Evolutionary conservation across 2,888 invertebrate species (phyloP).

Genomic region (Pyrocoelia pectoralis): DNA sequence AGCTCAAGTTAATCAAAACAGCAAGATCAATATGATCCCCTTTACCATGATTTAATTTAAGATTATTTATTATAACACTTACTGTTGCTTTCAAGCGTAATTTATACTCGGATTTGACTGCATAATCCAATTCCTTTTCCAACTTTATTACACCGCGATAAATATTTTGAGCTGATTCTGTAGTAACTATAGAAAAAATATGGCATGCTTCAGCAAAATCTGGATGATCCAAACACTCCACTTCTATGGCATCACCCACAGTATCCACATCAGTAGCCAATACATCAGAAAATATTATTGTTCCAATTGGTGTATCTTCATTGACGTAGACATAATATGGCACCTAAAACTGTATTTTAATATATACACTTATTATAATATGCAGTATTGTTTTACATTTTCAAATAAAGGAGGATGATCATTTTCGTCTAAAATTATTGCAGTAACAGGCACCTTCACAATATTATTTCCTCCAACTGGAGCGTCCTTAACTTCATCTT

Average conservation of each 20-base stretch:
- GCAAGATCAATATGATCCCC: no score
- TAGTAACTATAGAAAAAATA: conserved; percentile 71
- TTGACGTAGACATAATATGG: conserved; percentile 82
- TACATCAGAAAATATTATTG: conserved; percentile 76
- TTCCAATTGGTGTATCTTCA: conserved; percentile 78
- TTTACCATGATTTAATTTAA: no score
- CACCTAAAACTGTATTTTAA: conserved; percentile 63
- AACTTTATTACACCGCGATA: conserved; percentile 79
- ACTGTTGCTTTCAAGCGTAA: conserved; percentile 80
- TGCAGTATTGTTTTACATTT: conserved; percentile 65
- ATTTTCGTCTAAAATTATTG: conserved; percentile 88
- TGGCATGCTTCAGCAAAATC: conserved; percentile 77
- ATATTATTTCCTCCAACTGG: conserved; percentile 72
- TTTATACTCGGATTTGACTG: conserved; percentile 78
- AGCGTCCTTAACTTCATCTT: conserved; percentile 72
- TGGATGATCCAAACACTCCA: conserved; percentile 68
- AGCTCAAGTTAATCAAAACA: no score
- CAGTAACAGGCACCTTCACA: conserved; percentile 78
- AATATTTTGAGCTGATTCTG: conserved; percentile 71
- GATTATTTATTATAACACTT: conserved; percentile 57
- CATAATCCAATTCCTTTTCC: conserved; percentile 76
- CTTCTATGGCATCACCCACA: conserved; percentile 81
- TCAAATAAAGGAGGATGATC: conserved; percentile 85
- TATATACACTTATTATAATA: conserved; percentile 37
- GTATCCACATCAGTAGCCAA: conserved; percentile 81